Evolutionary conservation across 1,140 invertebrate species (phyloP), one percentile per base, ranked within the genome.

Genomic region (Homalodisca vitripennis): DNA sequence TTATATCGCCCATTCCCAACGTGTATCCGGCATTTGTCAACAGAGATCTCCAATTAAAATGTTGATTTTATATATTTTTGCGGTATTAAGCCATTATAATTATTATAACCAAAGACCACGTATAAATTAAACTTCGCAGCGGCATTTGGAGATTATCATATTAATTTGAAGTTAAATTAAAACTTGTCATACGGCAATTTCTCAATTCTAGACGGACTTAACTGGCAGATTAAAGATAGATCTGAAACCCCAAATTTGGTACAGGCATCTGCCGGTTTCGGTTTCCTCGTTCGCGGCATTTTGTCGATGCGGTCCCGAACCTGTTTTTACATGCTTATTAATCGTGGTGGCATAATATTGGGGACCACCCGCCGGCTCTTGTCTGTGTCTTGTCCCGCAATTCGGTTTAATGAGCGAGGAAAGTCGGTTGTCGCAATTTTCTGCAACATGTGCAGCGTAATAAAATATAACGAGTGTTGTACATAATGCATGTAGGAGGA

Each of bases 321-420:
- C 48, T 51, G 48, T 51, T 51, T 41, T 51, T 6, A 51, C 22
- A 51, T n/a, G n/a, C 48, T 51, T 51, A 51, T 51, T 51, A 51
- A 51, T 51, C 22, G 48, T 51, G 22, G n/a, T 51, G 22, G 22
- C 48, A 51, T 51, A 51, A 51, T 22, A 51, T 51, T 51, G 22
- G n/a, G 48, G 48, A 51, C 48, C 3, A 51, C 48, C 48, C 3
- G 22, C 48, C 3, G 48, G 14, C 48, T 51, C 3, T n/a, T n/a
- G n/a, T n/a, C n/a, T n/a, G n/a, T n/a, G n/a, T n/a, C 48, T 3
- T 51, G 48, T 20, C n/a, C 3, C 14, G 22, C 48, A 51, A 51
- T 51, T 51, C 22, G n/a, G 3, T n/a, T 3, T 51, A 20, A 51
- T 51, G 48, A 51, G 22, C n/a, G n/a, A n/a, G n/a, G n/a, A n/a